Conservation (phyloP, 2,888 invertebrate species). For the Phalangium opilio region DNA sequence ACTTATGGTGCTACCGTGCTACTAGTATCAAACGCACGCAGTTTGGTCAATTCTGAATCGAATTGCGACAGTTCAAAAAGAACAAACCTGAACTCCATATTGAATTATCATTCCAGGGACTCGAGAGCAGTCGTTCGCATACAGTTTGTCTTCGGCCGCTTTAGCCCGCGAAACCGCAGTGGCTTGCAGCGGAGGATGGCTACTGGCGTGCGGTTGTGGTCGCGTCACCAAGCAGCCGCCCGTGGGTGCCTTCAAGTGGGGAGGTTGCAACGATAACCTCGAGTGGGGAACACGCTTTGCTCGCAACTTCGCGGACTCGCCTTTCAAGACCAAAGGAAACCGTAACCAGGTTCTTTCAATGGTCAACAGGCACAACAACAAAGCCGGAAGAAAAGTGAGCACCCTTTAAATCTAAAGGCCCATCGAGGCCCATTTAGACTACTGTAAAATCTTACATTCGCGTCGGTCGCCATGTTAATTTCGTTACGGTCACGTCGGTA, state of each 20-base stretch:
- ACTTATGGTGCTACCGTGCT: background rate
- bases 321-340: slow-evolving; percentile 29
- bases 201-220: slow-evolving; percentile 64
- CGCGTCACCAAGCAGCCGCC: slow-evolving; percentile 51
- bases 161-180: slow-evolving; percentile 85
- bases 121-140: slow-evolving; percentile 89
- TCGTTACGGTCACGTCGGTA: too few species aligned
- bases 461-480: too few species aligned
- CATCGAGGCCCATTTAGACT: too few species aligned
- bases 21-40: background rate
- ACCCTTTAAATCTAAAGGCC: too few species aligned
- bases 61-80: too few species aligned
- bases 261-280: slow-evolving; percentile 90
- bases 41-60: background rate
- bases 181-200: slow-evolving; percentile 79
- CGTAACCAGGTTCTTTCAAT: slow-evolving; percentile 34
- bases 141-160: slow-evolving; percentile 88
- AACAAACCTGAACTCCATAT: too few species aligned
- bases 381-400: slow-evolving; percentile 88
- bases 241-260: slow-evolving; percentile 66
- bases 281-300: slow-evolving; percentile 87
- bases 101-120: slow-evolving; percentile 49
- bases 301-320: slow-evolving; percentile 84
- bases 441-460: too few species aligned
- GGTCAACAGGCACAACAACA: slow-evolving; percentile 87